Evolutionary conservation across 1,140 invertebrate species (phyloP), one percentile per base, ranked within the genome.

Genomic region (Brachionus rubens): DNA sequence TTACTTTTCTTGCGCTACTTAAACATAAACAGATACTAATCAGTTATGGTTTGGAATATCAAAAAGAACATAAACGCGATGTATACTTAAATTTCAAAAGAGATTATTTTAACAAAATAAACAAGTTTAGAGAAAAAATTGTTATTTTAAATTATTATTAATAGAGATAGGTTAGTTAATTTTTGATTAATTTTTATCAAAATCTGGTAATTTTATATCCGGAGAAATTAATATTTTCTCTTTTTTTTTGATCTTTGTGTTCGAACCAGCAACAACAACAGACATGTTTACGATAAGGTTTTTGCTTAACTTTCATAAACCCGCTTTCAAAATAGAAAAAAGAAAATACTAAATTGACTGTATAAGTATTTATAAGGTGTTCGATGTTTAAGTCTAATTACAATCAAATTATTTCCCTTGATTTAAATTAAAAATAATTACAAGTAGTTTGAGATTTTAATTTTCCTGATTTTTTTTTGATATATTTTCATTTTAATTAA

Each of bases 21-120:
- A 36, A 59, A 59, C n/a, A 59, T 59, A 59, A 59, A 59, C 54
- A 59, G 54, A 59, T 59, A 59, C 28, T 59, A 30, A 59, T 59
- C 54, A 59, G 54, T 59, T n/a, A 59, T 59, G 54, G 30, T 59
- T 36, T 59, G 36, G 36, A 16, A 59, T 59, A 59, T 59, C 54
- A 59, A 56, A 56, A n/a, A 56, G 30, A 59, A 33, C 16, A 3
- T 16, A 59, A 33, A 30, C 54, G 54, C 26, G 30, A 33, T 59
- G 26, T 16, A 59, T 36, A 33, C 30, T 36, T 59, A 33, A 59
- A 59, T 59, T 59, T 59, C 54, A 59, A 59, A 59, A 30, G 19
- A 59, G 19, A n/a, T 28, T 28, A 56, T n/a, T 56, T 28, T 33
- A 59, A 10, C 26, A 52, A 59, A 19, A 59, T 59, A 59, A 59